Base-by-base conservation (phyloP, 2,113 vertebrate genomes). In the Oxyruncus cristatus region DNA sequence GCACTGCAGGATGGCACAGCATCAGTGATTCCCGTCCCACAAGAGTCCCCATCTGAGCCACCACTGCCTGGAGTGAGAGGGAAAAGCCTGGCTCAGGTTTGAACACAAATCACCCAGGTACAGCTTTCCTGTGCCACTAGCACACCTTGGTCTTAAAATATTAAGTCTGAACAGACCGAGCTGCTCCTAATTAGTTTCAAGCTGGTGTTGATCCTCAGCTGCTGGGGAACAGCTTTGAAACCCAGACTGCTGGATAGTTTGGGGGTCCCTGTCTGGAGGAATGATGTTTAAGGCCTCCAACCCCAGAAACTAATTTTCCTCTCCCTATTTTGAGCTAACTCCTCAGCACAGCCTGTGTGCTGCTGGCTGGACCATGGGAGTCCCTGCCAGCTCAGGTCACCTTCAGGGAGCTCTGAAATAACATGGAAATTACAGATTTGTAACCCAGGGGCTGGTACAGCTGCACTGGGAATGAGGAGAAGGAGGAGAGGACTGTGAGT, bases 1-100 rank as follows among this genome's bases (percentile, higher is more conserved):
- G 94, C 11, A 6, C 79, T 59, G 77, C 59, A 46, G 84, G 71
- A 92, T 95, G 93, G 77, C 95, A 96, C 50, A 92, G 42, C 92
- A 84, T 52, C 76, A 80, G 93, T 72, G 85, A 91, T 91, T 89
- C 52, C 68, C 0, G 0, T 83, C 61, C 92, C 93, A 32, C 44
- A 55, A 85, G 39, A 50, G 49, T 72, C 27, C 91, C 89, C 82
- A 82, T 94, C 92, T 94, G 95, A 62, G 92, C 53, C 75, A 94
- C 89, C 86, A 56, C 92, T 96, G 88, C 88, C 87, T 6, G 17
- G 46, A 66, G 23, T 4, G 63, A 86, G 63, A 58, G 24, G 19
- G 50, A 74, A 80, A 83, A 92, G 26, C n/a, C 56, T 67, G 82
- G 39, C 75, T 81, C 37, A 14, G 52, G 7, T 32, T 26, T 67